A percentile compares a stretch with the other conserved stretches of the same genome.
Evolutionary conservation across 1,140 invertebrate genomes (phyloP).

Genomic region (Aplysia californica): DNA sequence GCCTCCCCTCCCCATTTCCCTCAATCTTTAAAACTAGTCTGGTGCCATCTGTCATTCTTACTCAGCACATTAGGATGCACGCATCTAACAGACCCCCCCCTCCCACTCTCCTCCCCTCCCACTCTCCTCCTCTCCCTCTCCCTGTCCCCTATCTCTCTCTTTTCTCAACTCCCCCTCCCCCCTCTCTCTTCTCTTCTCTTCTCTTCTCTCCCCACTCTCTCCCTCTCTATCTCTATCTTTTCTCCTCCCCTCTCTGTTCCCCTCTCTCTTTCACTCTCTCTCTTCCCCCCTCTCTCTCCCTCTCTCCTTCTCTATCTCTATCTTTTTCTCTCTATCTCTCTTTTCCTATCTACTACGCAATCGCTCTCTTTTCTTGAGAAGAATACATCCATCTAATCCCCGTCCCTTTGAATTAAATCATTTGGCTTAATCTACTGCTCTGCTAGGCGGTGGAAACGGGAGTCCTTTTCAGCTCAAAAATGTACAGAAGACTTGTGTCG

Average conservation of each 20-base stretch:
- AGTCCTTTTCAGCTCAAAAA: too few relatives aligned
- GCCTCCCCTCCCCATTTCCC: background rate
- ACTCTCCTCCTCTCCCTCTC: background rate
- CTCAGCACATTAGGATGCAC: background rate
- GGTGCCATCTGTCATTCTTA: background rate
- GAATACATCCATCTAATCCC: too few relatives aligned
- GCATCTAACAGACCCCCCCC: background rate
- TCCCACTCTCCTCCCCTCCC: background rate
- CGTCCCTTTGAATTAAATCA: too few relatives aligned
- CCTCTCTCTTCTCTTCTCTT: background rate
- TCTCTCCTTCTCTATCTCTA: constrained; percentile 11
- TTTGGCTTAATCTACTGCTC: too few relatives aligned
- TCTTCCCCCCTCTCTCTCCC: constrained; percentile 20
- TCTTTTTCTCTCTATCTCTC: too few relatives aligned
- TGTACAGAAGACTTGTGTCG: too few relatives aligned
- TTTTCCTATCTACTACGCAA: background rate
- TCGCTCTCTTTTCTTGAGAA: constrained; percentile 20
- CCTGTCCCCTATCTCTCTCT: background rate
- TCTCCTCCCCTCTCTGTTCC: background rate
- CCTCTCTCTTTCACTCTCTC: background rate
- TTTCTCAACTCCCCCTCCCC: background rate
- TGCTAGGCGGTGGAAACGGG: too few relatives aligned
- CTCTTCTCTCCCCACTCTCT: background rate
- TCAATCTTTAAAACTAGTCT: background rate
- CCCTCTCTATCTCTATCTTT: background rate